These are phyloP conservation scores for Palythoa caribaeorum DNA, from an alignment of 92 coral and sea anemone genomes.

Conservation along the genomic window DNA sequence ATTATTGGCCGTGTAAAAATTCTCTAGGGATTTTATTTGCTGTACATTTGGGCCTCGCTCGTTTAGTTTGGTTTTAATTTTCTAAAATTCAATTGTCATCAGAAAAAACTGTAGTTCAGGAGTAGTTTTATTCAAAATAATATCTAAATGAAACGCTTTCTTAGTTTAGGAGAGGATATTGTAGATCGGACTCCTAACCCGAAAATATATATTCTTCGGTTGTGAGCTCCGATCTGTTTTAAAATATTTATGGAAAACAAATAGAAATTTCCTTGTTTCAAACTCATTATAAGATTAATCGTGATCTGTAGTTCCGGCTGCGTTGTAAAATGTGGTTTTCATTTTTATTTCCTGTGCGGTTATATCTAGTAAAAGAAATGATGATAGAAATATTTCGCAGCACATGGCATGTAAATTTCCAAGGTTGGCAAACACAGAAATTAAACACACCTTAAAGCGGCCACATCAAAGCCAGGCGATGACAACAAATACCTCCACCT, in stretches of 20 bases:
- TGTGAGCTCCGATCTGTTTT: too few species aligned
- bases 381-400: not conserved
- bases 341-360: not conserved
- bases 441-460: not conserved
- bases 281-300: not conserved
- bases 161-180: too few species aligned
- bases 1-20: too few species aligned
- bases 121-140: too few species aligned
- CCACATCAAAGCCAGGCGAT: not conserved
- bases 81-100: too few species aligned
- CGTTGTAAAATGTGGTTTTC: not conserved
- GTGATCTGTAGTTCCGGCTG: not conserved
- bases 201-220: too few species aligned
- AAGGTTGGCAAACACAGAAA: too few species aligned
- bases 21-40: too few species aligned
- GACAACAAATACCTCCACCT: not conserved
- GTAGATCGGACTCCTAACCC: not conserved
- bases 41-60: too few species aligned
- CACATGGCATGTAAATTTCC: not conserved
- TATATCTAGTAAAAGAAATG: not conserved
- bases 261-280: not conserved
- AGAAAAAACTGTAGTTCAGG: too few species aligned
- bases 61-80: too few species aligned
- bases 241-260: not conserved
- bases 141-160: too few species aligned